Percentiles rank a stretch among this genome's conserved stretches.
phyloP scores from a whole-genome alignment of 2,888 invertebrate genomes.

The Microctonus aethiopoides region DNA sequence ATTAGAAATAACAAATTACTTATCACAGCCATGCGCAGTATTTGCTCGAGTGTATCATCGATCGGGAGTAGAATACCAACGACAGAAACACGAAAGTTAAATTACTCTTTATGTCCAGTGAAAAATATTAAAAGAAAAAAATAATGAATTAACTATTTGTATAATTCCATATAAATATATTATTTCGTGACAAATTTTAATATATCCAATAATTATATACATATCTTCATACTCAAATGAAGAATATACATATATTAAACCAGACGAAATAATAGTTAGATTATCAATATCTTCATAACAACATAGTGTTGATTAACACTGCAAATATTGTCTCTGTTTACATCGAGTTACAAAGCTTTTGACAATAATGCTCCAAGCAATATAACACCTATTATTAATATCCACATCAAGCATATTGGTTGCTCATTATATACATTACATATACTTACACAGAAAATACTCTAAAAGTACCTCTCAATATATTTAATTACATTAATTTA shows the following conservation, averaged over 20 bases:
- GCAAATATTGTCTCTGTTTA: not conserved
- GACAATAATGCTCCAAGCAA: not conserved
- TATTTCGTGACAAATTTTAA: not conserved
- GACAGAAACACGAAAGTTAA: too few species aligned
- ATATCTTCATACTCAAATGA: too few species aligned
- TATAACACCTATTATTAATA: not conserved
- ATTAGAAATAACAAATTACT: too few species aligned
- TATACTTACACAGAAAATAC: not conserved
- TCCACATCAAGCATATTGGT: slow-evolving; percentile 20
- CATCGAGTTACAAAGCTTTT: not conserved
- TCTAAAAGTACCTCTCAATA: not conserved
- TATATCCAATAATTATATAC: not conserved
- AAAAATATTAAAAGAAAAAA: too few species aligned
- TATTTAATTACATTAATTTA: not conserved
- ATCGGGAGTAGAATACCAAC: too few species aligned
- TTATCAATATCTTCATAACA: not conserved
- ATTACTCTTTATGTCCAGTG: too few species aligned
- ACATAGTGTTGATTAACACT: not conserved
- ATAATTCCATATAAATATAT: too few species aligned
- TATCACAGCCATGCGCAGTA: too few species aligned
- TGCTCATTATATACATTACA: slow-evolving; percentile 8
- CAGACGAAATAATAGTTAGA: too few species aligned
- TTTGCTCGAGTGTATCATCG: too few species aligned
- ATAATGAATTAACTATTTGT: too few species aligned
- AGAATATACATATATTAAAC: too few species aligned